Evolutionary conservation across 2,888 invertebrate genomes (phyloP).

Genomic region (Rhagonycha fulva): DNA sequence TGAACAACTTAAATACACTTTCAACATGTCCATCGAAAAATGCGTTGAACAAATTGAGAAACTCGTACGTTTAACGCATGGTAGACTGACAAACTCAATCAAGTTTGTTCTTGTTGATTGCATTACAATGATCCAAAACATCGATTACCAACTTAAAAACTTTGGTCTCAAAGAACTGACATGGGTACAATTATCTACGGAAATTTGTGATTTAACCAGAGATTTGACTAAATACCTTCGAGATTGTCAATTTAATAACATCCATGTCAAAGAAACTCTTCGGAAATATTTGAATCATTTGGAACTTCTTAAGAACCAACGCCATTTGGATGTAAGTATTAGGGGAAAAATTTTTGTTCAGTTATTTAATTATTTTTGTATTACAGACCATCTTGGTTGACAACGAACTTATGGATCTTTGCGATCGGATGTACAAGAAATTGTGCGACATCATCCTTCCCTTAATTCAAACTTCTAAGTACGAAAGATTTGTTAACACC

Average conservation of each 20-base stretch:
- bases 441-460: background rate
- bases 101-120: background rate
- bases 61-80: conserved; percentile 1
- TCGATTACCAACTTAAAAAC: background rate
- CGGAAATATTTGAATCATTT: background rate
- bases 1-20: background rate
- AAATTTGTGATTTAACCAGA: background rate
- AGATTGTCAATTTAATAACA: background rate
- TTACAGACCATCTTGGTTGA: background rate
- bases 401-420: background rate
- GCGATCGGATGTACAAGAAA: background rate
- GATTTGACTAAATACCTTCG: background rate
- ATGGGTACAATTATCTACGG: background rate
- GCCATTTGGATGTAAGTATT: background rate
- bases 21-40: background rate
- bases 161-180: background rate
- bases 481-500: background rate
- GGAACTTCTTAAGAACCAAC: background rate
- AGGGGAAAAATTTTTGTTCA: background rate
- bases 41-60: background rate
- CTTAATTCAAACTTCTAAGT: background rate
- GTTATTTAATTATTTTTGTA: background rate
- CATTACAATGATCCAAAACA: background rate
- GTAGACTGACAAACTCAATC: background rate
- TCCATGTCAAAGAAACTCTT: background rate